Percentiles rank a stretch among this genome's conserved stretches.
These are phyloP conservation scores for Euglossa dilemma DNA, from an alignment of 1,140 invertebrate genomes.

Conservation along the genomic window DNA sequence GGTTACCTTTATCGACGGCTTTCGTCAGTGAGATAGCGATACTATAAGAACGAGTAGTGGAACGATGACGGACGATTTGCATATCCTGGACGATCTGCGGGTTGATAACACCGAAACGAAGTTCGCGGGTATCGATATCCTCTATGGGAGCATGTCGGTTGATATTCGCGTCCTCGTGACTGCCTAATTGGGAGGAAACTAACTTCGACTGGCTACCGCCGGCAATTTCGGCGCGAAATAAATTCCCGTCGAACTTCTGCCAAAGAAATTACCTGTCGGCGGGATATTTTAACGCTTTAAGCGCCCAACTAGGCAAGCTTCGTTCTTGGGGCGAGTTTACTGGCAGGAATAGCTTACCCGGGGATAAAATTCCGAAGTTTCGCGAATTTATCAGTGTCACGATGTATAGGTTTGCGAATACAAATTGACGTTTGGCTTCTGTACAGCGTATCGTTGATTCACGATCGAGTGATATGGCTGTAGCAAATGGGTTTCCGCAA, in stretches of 20 bases:
- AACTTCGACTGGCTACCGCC: conserved; percentile 1
- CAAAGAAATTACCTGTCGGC: not conserved
- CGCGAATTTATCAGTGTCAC: too few species aligned
- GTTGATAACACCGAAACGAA: conserved; percentile 13
- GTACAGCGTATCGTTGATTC: not conserved
- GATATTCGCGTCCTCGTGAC: conserved; percentile 46
- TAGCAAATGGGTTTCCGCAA: conserved; percentile 4
- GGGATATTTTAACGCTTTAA: too few species aligned
- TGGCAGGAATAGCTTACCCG: too few species aligned
- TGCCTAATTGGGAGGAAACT: conserved; percentile 3
- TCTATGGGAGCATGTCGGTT: conserved; percentile 3
- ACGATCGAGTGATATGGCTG: not conserved
- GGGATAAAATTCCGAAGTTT: too few species aligned
- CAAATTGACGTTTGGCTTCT: not conserved
- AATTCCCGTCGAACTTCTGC: conserved; percentile 1
- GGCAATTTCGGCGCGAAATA: not conserved
- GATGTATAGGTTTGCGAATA: too few species aligned
- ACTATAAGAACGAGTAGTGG: not conserved
- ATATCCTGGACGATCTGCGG: conserved; percentile 14
- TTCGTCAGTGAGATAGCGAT: conserved; percentile 7
- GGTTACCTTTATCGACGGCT: conserved; percentile 9
- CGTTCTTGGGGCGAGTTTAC: not conserved
- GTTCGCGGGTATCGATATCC: conserved; percentile 22
- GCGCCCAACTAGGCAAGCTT: not conserved
- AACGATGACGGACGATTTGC: conserved; percentile 4